These are phyloP conservation scores for Heliconius ismenius DNA, from an alignment of 2,888 invertebrate species.

Conservation along the genomic window DNA sequence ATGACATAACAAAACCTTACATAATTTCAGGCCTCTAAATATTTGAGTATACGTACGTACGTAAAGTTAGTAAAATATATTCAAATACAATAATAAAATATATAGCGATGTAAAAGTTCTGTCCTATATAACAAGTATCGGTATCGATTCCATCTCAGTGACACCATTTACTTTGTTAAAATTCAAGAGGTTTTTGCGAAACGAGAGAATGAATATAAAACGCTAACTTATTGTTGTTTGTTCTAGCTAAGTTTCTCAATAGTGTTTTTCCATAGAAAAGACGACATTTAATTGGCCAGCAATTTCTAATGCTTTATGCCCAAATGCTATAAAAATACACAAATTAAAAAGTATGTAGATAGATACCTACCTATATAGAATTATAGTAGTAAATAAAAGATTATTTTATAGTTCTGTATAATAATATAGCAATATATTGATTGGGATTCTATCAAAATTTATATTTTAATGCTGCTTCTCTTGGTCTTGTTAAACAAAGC, in stretches of 20 bases:
- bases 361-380: no score
- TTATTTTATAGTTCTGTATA: no score
- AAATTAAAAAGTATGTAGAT: no score
- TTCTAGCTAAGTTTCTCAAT: slow-evolving; percentile 5
- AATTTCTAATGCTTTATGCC: neutral
- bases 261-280: neutral
- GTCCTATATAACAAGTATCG: neutral
- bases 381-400: no score
- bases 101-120: neutral
- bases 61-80: neutral
- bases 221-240: neutral
- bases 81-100: neutral
- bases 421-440: no score
- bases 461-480: no score
- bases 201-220: slow-evolving; percentile 14
- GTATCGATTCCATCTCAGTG: slow-evolving; percentile 6
- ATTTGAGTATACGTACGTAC: neutral
- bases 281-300: neutral
- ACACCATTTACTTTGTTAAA: slow-evolving; percentile 21
- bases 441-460: no score
- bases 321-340: neutral
- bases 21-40: neutral
- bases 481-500: no score
- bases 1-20: neutral
- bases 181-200: slow-evolving; percentile 19